phyloP scores from a whole-genome alignment of 1,140 invertebrate genomes.

The Chionoecetes opilio region DNA sequence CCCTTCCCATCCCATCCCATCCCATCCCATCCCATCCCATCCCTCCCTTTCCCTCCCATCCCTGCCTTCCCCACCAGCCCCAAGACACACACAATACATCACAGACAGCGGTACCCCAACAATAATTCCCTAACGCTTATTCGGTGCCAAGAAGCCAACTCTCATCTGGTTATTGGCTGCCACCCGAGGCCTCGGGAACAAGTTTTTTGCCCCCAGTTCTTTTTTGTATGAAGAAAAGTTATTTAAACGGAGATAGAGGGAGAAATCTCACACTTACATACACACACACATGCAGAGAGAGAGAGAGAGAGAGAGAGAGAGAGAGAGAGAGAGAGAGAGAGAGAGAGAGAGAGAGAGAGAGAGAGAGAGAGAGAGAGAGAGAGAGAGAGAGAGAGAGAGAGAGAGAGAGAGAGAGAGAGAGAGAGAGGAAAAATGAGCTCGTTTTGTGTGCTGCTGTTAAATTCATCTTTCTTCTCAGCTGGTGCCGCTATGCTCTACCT shows the following conservation, averaged over 20 bases:
- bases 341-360: neutral
- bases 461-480: conserved; percentile 34
- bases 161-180: conserved; percentile 49
- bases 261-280: neutral
- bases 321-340: neutral
- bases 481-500: neutral
- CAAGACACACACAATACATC: neutral
- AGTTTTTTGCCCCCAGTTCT: neutral
- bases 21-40: neutral
- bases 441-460: neutral
- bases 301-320: conserved; percentile 2
- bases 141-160: neutral
- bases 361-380: neutral
- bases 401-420: neutral
- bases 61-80: neutral
- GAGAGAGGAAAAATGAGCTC: neutral
- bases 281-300: too few relatives aligned
- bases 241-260: conserved; percentile 39
- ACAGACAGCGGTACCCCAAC: neutral
- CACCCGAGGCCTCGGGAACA: neutral
- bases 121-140: neutral
- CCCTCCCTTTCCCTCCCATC: neutral
- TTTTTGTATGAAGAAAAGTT: conserved; percentile 34
- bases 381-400: neutral
- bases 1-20: neutral